Percentiles rank a stretch among this genome's conserved stretches.
phyloP scores from a whole-genome alignment of 1,140 invertebrate species.

The Heliconius hewitsoni region DNA sequence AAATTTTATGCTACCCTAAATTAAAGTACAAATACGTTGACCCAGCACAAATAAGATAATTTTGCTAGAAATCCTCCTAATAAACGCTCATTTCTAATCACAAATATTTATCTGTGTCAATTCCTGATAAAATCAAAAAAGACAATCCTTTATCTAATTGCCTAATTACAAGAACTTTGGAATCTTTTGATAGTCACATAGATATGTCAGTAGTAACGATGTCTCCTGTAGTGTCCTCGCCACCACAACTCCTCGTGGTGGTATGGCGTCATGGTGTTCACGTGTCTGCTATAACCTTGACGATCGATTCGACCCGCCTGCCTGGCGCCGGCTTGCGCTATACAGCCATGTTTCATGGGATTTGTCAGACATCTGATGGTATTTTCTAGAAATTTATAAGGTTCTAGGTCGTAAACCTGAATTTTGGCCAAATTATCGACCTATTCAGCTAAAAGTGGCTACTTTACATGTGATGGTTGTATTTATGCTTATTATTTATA shows the following conservation, averaged over 20 bases:
- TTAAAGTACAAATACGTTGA: no score
- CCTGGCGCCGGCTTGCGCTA: constrained; percentile 39
- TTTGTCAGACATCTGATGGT: constrained; percentile 34
- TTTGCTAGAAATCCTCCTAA: no score
- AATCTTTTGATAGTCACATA: no score
- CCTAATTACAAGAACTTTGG: no score
- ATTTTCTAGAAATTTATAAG: constrained; percentile 17
- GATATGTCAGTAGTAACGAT: no score
- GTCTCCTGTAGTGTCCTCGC: background rate
- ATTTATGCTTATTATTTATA: background rate
- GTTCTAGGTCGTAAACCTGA: background rate
- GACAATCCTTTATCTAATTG: no score
- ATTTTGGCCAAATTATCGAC: background rate
- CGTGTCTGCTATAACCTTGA: constrained; percentile 47
- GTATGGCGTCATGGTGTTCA: constrained; percentile 34
- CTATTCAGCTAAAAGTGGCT: background rate
- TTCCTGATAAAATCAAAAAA: background rate
- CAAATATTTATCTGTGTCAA: background rate
- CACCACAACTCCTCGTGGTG: constrained; percentile 15
- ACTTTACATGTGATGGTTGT: no score
- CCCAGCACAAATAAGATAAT: no score
- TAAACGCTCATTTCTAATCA: background rate
- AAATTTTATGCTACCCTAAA: no score
- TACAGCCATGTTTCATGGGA: constrained; percentile 40
- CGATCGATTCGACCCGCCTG: constrained; percentile 46